Base-by-base conservation (phyloP, 1,140 invertebrate genomes). In the silkworm (Bombyx mori) region DNA sequence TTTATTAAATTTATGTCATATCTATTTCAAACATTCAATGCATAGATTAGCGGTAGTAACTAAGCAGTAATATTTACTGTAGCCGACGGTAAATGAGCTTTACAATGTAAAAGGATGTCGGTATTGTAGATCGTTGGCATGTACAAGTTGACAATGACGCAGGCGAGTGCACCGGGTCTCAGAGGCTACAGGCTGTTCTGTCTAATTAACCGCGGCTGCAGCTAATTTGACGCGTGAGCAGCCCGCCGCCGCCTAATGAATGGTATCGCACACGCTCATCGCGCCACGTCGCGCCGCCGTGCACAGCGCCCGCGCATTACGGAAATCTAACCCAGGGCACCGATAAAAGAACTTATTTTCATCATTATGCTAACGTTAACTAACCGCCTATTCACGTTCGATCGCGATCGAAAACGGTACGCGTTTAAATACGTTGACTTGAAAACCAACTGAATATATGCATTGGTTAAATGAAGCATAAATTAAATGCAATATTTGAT, bases 241-340 rank as follows among this genome's bases (percentile, higher is more conserved):
- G 60, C 64, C 68, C 61, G 66, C 70, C 65, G 71, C 70, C 71
- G 73, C 73, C 73, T 86, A 86, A 86, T 84, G 81, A 86, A 86
- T 83, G 69, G 77, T 86, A 86, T 86, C 83, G 76, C 74, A 84
- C 79, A 84, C 83, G 81, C 80, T 77, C 78, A 86, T 86, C 82
- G 69, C 66, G 47, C 74, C 75, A 75, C 77, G 77, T 81, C 65
- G 60, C 58, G 22, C 50, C 60, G 66, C 64, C 68, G 70, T 66
- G 66, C 67, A 65, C 61, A 52, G 57, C 57, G 62, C 67, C 61
- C 54, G 60, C 53, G 63, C 69, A 65, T 65, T 69, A 66, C 51
- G 62, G 60, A 73, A 71, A 71, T 69, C 69, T 70, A 68, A 53
- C 48, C 62, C 52, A 50, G 65, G 48, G 58, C 65, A 48, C 62